Percentiles rank a stretch among this genome's conserved stretches.
Evolutionary conservation across 2,113 vertebrate genomes (phyloP).

Genomic region (Oncorhynchus tshawytscha): DNA sequence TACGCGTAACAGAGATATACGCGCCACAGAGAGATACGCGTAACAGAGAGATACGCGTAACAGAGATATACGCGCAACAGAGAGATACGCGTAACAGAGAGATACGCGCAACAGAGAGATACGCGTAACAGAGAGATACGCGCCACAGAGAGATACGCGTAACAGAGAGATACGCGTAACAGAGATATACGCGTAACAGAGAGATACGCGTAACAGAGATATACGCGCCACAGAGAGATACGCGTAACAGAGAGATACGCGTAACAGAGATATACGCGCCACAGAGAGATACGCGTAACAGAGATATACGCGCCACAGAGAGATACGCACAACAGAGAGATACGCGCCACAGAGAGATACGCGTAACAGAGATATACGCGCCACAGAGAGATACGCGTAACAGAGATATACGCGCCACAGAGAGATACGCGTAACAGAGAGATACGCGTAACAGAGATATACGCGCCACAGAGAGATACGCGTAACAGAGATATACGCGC

Average conservation of each 20-base stretch:
- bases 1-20: background rate
- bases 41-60: background rate
- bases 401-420: background rate
- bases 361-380: background rate
- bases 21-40: slow-evolving; percentile 7
- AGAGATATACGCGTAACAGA: background rate
- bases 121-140: background rate
- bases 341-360: background rate
- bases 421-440: background rate
- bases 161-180: background rate
- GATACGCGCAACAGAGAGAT: background rate
- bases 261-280: background rate
- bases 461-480: slow-evolving; percentile 2
- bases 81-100: background rate
- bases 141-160: background rate
- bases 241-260: background rate
- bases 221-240: background rate
- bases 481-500: background rate
- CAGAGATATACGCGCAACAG: background rate
- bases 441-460: background rate
- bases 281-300: slow-evolving; percentile 4
- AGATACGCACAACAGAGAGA: background rate
- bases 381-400: slow-evolving; percentile 6
- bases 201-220: background rate
- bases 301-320: too few species aligned